Conservation (phyloP, 2,113 vertebrate genomes). For the Phylloscopus trochiloides region DNA sequence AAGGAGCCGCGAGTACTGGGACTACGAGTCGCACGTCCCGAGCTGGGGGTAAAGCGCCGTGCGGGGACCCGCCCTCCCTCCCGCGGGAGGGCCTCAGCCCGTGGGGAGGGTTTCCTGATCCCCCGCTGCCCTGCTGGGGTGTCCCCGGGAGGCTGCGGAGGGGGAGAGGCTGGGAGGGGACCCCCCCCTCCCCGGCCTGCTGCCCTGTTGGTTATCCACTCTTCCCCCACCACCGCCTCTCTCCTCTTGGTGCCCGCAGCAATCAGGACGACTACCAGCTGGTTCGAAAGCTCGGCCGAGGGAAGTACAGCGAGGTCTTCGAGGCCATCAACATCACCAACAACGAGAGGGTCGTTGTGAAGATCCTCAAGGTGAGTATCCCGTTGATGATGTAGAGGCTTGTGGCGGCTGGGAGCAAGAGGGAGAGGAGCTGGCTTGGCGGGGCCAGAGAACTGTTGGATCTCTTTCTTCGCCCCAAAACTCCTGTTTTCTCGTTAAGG, state of each 20-base stretch:
- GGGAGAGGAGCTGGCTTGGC: background rate
- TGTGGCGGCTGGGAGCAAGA: fast-evolving
- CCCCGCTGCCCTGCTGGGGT: background rate
- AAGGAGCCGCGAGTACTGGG: conserved; percentile 97
- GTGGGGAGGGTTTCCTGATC: background rate
- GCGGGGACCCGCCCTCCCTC: background rate
- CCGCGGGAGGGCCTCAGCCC: background rate
- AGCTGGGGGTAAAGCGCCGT: conserved; percentile 89
- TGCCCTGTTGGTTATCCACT: background rate
- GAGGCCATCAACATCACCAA: conserved; percentile 99
- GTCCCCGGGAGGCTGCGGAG: background rate
- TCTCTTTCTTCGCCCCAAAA: background rate
- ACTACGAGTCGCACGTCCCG: conserved; percentile 93
- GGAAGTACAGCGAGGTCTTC: conserved; percentile 98
- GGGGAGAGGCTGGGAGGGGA: background rate
- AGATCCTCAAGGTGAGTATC: conserved; percentile 95
- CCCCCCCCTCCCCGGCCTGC: background rate
- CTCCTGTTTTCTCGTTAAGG: background rate
- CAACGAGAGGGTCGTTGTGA: conserved; percentile 97
- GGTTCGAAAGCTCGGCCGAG: conserved; percentile 93
- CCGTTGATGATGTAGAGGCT: background rate
- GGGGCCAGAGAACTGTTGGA: no score
- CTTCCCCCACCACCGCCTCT: background rate
- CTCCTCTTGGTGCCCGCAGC: conserved; percentile 70
- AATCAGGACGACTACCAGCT: conserved; percentile 98